These are phyloP conservation scores for Wasmannia auropunctata DNA, from an alignment of 1,140 invertebrate species.

Conservation along the genomic window DNA sequence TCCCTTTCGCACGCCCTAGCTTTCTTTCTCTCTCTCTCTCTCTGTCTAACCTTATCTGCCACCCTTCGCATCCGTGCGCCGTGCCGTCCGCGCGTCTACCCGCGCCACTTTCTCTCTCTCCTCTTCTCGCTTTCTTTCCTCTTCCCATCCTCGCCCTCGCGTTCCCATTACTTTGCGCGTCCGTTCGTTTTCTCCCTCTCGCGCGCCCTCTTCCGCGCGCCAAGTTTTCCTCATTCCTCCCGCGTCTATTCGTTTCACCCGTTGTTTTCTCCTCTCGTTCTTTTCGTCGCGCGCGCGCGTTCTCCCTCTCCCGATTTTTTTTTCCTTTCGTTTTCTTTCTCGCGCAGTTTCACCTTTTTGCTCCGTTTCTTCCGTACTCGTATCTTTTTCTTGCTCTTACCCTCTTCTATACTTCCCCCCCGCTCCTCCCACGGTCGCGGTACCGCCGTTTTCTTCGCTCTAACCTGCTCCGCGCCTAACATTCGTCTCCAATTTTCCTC, in stretches of 20 bases:
- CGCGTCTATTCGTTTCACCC: background rate
- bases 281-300: background rate
- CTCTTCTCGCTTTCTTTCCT: background rate
- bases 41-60: slow-evolving; percentile 5
- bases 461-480: background rate
- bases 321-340: background rate
- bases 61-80: slow-evolving; percentile 7
- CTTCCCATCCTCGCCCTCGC: background rate
- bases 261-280: slow-evolving; percentile 3
- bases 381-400: background rate
- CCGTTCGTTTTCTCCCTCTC: background rate
- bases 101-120: slow-evolving; percentile 25
- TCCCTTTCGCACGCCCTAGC: background rate
- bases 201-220: background rate
- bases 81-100: background rate
- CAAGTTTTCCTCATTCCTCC: background rate
- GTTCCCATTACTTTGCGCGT: slow-evolving; percentile 15
- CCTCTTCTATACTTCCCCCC: background rate
- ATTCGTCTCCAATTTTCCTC: slow-evolving; percentile 34
- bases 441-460: background rate
- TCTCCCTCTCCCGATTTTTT: background rate
- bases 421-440: background rate
- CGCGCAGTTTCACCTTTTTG: background rate
- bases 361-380: background rate
- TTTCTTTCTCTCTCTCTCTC: background rate